Evolutionary conservation across 2,797 vertebrate species (phyloP), one percentile per base, ranked within the genome.

Genomic region (Tragopan temminckii): DNA sequence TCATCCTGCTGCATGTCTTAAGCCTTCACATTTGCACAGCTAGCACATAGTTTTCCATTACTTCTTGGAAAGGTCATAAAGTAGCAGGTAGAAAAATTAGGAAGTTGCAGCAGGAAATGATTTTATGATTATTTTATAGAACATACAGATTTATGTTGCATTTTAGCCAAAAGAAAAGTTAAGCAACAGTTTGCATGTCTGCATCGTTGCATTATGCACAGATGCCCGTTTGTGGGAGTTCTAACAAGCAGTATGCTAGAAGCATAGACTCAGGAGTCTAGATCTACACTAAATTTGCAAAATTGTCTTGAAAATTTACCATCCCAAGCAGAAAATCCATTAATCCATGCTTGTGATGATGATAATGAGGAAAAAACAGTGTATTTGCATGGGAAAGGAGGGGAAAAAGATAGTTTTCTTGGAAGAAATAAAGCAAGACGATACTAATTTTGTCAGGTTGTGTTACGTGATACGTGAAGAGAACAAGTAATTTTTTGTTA

Each of bases 251-350:
- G 38, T 76, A 50, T 77, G 90, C 93, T 95, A 69, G 85, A 83
- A 97, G 92, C 85, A 70, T 70, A 89, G 85, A 68, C 77, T 95
- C 14, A 70, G 8, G 89, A 67, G 74, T 91, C 59, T 94, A 36
- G 66, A 93, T 95, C 72, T 85, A 71, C 66, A 91, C 84, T 95
- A 84, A 94, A 96, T 97, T 94, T 95, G 90, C 87, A 97, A 96
- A 96, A 97, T 95, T 95, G 94, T 94, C 94, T 93, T 95, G 93
- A 97, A 97, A 97, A 97, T 95, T 84, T 94, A 93, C 55, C 89
- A 95, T 50, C 27, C 82, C 85, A 92, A 94, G 93, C 90, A 95
- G 90, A 95, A 95, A 95, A 97, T 92, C 52, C 87, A 95, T 92
- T 95, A 81, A 93, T 80, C 84, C 90, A 89, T 93, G 87, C 87